Percentiles rank a stretch among this genome's conserved stretches.
Conservation (phyloP, 2,888 invertebrate genomes). For the Monopis laevigella region DNA sequence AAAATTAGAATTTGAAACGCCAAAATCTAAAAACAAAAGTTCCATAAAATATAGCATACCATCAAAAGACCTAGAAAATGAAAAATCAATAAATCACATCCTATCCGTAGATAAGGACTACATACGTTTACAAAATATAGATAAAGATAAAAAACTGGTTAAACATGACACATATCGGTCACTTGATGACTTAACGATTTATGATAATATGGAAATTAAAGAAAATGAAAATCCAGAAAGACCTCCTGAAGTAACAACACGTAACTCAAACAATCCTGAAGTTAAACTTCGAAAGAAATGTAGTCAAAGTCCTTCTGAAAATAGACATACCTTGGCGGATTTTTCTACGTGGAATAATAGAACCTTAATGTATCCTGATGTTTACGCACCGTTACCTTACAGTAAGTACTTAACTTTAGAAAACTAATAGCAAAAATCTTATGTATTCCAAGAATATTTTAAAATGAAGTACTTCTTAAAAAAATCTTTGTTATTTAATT, state of each 20-base stretch:
- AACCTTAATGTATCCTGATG: constrained; percentile 71
- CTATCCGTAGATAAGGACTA: constrained; percentile 2
- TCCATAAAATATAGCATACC: neutral
- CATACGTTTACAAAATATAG: neutral
- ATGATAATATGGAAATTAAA: neutral
- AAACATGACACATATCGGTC: neutral
- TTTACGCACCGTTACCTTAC: constrained; percentile 80
- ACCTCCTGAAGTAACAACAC: neutral
- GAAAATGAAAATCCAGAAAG: neutral
- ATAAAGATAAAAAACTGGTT: constrained; percentile 4
- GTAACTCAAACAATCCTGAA: constrained; percentile 2
- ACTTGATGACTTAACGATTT: constrained; percentile 4
- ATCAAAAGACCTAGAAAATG: neutral
- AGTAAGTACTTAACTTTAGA: constrained; percentile 25
- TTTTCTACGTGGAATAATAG: constrained; percentile 51
- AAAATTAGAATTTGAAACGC: neutral
- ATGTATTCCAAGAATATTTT: too few species aligned
- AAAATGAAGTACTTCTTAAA: too few species aligned
- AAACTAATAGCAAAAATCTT: too few species aligned
- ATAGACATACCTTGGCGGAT: constrained; percentile 50
- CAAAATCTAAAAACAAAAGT: neutral
- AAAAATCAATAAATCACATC: neutral
- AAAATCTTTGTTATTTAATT: too few species aligned
- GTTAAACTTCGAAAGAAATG: constrained; percentile 30
- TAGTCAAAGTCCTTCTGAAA: constrained; percentile 24